Percentiles rank a stretch among this genome's conserved stretches.
Conservation (phyloP, 2,113 vertebrate genomes). For the Hippocampus zosterae region DNA sequence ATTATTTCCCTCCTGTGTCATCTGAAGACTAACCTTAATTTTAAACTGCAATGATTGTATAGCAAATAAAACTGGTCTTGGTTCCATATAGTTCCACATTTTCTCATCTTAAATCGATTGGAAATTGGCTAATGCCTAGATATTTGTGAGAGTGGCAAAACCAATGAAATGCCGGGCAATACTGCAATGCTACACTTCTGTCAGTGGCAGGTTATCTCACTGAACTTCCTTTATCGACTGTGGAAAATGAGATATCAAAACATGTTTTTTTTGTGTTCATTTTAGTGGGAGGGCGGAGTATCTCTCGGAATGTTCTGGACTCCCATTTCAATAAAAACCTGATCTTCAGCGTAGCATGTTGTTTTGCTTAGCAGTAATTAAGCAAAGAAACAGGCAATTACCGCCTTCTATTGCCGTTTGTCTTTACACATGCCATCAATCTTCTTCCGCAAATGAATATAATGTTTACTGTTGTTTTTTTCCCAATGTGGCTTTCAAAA, state of each 20-base stretch:
- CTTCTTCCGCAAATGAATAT: background rate
- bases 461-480: background rate
- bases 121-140: no score
- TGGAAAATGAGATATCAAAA: background rate
- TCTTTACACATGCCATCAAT: background rate
- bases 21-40: background rate
- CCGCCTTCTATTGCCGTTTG: background rate
- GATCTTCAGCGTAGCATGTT: no score
- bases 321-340: no score
- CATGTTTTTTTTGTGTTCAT: no score
- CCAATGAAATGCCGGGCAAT: background rate
- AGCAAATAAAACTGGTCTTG: background rate
- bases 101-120: background rate
- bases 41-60: background rate
- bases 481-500: background rate
- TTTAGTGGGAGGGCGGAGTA: no score
- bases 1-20: background rate
- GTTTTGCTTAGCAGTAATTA: background rate
- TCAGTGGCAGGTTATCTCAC: background rate
- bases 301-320: no score
- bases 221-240: background rate
- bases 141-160: no score
- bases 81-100: background rate
- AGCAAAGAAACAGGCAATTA: background rate
- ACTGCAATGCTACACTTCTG: background rate